Evolutionary conservation across 2,113 vertebrate species (phyloP).

Genomic region (Hiodon tergisus): DNA sequence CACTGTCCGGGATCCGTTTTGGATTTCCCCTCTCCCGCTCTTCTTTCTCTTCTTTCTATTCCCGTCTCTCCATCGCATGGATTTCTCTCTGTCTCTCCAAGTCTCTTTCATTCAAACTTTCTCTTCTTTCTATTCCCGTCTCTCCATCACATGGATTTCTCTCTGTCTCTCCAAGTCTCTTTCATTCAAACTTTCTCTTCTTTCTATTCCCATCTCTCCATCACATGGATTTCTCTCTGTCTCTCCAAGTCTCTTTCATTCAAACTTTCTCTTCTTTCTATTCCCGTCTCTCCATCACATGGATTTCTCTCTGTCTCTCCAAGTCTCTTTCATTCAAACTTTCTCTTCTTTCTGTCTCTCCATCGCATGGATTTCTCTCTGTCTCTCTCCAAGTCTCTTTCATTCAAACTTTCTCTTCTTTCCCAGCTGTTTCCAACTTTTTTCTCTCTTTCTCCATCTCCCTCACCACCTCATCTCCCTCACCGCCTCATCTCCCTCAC

Average conservation of each 20-base stretch:
- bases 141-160: no score
- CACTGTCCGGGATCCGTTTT: no score
- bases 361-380: no score
- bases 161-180: neutral
- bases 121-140: no score
- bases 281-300: no score
- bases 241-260: neutral
- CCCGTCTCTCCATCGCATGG: neutral
- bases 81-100: neutral
- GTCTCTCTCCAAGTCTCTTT: neutral
- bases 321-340: neutral
- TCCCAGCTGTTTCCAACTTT: no score
- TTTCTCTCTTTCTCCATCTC: no score
- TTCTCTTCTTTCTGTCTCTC: neutral
- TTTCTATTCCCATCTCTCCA: no score
- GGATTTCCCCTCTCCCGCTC: neutral
- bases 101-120: neutral
- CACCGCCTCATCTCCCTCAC: neutral
- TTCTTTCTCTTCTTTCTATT: constrained; percentile 3
- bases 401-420: no score
- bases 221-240: no score
- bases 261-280: no score
- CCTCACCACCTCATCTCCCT: neutral
- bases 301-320: neutral
- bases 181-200: no score